Conservation (phyloP, 2,797 vertebrate species). For the Sciaenops ocellatus region DNA sequence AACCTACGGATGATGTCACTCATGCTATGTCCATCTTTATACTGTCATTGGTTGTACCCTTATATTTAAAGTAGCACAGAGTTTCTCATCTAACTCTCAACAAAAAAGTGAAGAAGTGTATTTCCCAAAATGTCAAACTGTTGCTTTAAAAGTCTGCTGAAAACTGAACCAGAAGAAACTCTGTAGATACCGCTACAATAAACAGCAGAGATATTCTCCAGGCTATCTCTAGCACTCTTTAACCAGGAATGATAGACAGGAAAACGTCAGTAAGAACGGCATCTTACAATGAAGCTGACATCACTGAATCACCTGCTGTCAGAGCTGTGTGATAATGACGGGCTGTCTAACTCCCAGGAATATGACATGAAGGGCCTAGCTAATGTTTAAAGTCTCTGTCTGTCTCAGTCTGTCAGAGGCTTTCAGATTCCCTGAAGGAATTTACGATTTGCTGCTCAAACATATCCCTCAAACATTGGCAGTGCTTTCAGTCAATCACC, state of each 20-base stretch:
- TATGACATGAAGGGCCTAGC: constrained; percentile 10
- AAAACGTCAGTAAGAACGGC: constrained; percentile 9
- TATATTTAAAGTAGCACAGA: too few relatives aligned
- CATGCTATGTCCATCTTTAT: too few relatives aligned
- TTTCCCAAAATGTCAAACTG: too few relatives aligned
- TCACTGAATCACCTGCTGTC: constrained; percentile 29
- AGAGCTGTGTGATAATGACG: constrained; percentile 27
- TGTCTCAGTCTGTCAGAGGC: neutral
- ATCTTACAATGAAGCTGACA: constrained; percentile 5
- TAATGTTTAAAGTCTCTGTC: neutral
- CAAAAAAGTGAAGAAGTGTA: too few relatives aligned
- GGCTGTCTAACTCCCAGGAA: constrained; percentile 13
- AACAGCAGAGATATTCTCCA: neutral
- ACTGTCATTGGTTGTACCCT: too few relatives aligned
- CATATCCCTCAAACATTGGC: neutral
- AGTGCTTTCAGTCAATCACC: neutral
- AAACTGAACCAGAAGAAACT: neutral
- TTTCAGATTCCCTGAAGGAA: constrained; percentile 14
- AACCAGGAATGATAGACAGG: constrained; percentile 13
- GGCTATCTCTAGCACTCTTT: neutral
- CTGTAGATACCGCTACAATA: neutral
- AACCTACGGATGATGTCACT: too few relatives aligned
- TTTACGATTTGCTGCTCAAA: neutral
- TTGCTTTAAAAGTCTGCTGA: too few relatives aligned
- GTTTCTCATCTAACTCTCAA: too few relatives aligned